These are phyloP conservation scores for Leucoraja ocellata DNA, from an alignment of 2,797 vertebrate species.

Conservation along the genomic window DNA sequence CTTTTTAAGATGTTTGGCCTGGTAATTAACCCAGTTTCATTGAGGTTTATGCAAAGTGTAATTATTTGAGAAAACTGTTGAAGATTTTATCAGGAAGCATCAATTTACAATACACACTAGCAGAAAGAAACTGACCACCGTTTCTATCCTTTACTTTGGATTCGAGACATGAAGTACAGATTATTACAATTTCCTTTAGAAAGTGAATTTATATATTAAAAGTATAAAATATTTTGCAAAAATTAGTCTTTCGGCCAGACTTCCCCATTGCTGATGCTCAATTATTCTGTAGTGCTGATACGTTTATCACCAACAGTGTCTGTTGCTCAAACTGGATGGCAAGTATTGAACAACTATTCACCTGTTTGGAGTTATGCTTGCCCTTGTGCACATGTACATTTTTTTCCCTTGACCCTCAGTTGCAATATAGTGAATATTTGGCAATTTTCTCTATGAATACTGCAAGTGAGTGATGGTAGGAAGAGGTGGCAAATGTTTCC, in stretches of 20 bases:
- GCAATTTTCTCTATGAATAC: background rate
- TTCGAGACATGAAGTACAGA: background rate
- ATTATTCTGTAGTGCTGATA: background rate
- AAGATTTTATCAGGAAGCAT: background rate
- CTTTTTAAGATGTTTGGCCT: background rate
- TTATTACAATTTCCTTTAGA: background rate
- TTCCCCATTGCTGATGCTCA: background rate
- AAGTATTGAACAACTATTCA: background rate
- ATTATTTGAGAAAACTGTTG: background rate
- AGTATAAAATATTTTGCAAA: background rate
- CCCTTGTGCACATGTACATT: background rate
- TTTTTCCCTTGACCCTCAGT: background rate
- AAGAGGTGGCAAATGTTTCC: background rate
- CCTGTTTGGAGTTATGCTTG: background rate
- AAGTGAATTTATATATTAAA: background rate
- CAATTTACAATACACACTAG: background rate
- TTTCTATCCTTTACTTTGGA: background rate
- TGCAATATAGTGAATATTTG: background rate
- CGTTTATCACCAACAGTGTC: background rate
- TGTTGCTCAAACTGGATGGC: background rate
- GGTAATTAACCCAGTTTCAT: background rate
- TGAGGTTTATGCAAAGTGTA: background rate
- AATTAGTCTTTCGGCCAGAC: background rate
- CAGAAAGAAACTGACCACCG: background rate
- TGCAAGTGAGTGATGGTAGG: background rate